These are phyloP conservation scores for Irena cyanogastra DNA, from an alignment of 2,113 vertebrate species.

Conservation along the genomic window DNA sequence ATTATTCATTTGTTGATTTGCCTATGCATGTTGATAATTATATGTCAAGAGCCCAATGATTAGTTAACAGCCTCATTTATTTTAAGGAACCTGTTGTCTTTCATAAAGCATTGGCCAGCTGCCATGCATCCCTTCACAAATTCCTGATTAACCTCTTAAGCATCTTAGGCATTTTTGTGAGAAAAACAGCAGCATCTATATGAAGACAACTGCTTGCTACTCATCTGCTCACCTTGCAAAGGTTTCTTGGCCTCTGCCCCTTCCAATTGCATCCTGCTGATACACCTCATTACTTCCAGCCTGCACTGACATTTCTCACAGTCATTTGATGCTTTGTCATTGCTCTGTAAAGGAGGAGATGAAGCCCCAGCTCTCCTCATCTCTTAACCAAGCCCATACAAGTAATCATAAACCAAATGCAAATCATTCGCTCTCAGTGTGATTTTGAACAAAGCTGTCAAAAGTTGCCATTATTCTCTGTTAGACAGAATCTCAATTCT, in stretches of 20 bases:
- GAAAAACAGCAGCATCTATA: neutral
- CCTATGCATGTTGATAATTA: neutral
- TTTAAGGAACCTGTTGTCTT: conserved; percentile 9
- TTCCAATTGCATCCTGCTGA: neutral
- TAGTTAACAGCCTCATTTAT: conserved; percentile 17
- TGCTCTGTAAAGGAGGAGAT: neutral
- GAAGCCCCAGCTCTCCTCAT: neutral
- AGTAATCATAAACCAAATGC: neutral
- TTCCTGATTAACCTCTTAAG: neutral
- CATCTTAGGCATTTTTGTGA: neutral
- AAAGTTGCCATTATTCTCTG: neutral
- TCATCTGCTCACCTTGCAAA: neutral
- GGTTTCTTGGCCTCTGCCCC: neutral
- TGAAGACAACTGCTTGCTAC: neutral
- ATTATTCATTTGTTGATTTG: conserved; percentile 22
- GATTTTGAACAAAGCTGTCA: neutral
- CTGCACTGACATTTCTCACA: neutral
- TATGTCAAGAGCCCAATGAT: neutral
- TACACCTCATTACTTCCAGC: neutral
- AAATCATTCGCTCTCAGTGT: neutral
- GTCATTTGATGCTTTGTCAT: neutral
- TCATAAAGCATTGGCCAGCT: neutral
- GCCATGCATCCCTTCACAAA: neutral
- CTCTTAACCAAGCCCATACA: neutral
- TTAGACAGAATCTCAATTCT: neutral